A percentile compares a stretch with the other conserved stretches of the same genome.
phyloP scores from a whole-genome alignment of 2,113 vertebrate genomes.

The Varanus komodoensis region DNA sequence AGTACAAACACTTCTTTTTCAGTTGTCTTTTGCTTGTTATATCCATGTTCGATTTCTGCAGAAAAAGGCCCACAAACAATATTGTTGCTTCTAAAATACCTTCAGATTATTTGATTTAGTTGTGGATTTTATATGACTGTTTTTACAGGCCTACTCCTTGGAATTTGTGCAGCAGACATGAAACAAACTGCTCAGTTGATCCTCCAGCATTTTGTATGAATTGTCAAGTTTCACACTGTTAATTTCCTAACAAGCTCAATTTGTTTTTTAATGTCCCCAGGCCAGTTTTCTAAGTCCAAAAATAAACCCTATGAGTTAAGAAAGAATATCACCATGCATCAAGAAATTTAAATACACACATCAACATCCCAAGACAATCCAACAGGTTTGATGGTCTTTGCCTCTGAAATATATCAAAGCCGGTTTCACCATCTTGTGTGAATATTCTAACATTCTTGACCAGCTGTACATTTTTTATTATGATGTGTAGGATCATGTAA shows the following conservation, averaged over 20 bases:
- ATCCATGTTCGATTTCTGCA: slow-evolving; percentile 20
- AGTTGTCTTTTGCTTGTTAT: slow-evolving; percentile 25
- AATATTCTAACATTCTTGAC: slow-evolving; percentile 72
- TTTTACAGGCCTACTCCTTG: slow-evolving; percentile 41
- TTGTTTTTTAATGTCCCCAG: slow-evolving; percentile 83
- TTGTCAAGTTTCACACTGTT: slow-evolving; percentile 78
- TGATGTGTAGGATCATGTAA: slow-evolving; percentile 80
- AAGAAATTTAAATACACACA: slow-evolving; percentile 65
- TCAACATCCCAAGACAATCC: slow-evolving; percentile 38
- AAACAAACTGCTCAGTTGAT: slow-evolving; percentile 65
- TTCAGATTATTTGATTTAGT: slow-evolving; percentile 27
- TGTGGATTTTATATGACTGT: slow-evolving; percentile 31
- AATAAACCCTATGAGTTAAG: slow-evolving; percentile 65
- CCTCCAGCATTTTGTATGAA: slow-evolving; percentile 66
- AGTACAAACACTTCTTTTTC: slow-evolving; percentile 19
- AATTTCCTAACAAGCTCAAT: slow-evolving; percentile 80
- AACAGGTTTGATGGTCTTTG: slow-evolving; percentile 52
- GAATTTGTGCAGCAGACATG: slow-evolving; percentile 67
- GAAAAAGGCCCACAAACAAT: not conserved
- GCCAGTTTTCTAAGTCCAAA: slow-evolving; percentile 77
- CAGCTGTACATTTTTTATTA: slow-evolving; percentile 81
- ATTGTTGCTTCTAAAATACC: slow-evolving; percentile 17
- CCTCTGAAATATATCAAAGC: slow-evolving; percentile 53
- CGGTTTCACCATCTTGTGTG: slow-evolving; percentile 39
- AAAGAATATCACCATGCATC: slow-evolving; percentile 12